phyloP scores from a whole-genome alignment of 2,888 invertebrate genomes.

The Andrena camellia region DNA sequence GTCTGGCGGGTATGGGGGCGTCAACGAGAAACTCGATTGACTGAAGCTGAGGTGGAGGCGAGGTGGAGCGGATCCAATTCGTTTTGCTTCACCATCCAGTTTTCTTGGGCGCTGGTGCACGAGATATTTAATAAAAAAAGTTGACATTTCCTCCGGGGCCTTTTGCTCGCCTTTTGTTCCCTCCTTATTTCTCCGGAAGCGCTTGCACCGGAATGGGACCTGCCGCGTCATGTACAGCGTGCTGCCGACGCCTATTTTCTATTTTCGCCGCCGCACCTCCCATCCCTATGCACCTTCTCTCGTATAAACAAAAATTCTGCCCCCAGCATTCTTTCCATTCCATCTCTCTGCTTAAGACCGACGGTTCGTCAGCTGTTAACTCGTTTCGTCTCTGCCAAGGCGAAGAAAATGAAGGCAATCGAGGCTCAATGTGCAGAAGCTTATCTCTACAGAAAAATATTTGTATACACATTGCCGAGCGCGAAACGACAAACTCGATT shows the following conservation, averaged over 20 bases:
- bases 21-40: constrained; percentile 54
- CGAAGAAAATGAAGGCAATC: constrained; percentile 30
- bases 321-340: constrained; percentile 26
- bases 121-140: constrained; percentile 75
- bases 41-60: constrained; percentile 4
- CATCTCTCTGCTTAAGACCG: constrained; percentile 28
- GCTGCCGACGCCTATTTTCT: constrained; percentile 15
- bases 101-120: constrained; percentile 56
- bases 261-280: background rate
- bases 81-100: constrained; percentile 55
- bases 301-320: constrained; percentile 57
- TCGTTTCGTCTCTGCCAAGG: constrained; percentile 15
- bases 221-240: constrained; percentile 10
- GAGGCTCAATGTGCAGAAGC: constrained; percentile 23
- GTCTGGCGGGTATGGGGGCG: constrained; percentile 16
- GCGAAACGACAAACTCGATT: constrained; percentile 23
- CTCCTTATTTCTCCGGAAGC: constrained; percentile 19
- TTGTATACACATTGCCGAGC: too few relatives aligned
- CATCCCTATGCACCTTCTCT: background rate
- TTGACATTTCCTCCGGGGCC: constrained; percentile 70
- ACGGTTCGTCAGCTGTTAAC: constrained; percentile 39
- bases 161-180: constrained; percentile 32
- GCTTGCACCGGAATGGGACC: constrained; percentile 10
- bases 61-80: constrained; percentile 54
- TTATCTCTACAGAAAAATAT: too few relatives aligned